Base-by-base conservation (phyloP, 2,797 vertebrate genomes). In the Lepilemur ruficaudatus region DNA sequence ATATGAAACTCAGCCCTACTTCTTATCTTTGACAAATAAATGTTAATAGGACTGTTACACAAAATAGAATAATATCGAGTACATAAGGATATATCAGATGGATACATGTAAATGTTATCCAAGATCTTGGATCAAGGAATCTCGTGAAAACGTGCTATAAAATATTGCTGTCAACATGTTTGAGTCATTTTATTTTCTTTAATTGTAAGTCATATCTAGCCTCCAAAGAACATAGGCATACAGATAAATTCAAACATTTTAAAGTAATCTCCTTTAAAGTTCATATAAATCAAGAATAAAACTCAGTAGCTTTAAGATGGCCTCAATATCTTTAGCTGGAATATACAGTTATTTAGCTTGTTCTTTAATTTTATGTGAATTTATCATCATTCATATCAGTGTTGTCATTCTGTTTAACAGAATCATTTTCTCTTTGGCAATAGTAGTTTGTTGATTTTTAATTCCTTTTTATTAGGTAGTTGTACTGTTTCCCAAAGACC, bases 1-100 rank as follows among this genome's bases (percentile, higher is more conserved):
- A 97, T 95, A 94, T 92, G 97, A 98, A 98, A 97, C 89, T 92
- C 80, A 97, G 69, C 80, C 92, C 96, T 96, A 86, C 96, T 97
- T 97, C 96, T 97, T 90, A 96, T 96, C 97, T 86, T 82, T 43
- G 80, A 89, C 79, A 73, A 95, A 87, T 78, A 95, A 94, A 75
- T 95, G 76, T 98, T 95, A 57, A 50, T 52, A 41, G 81, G 72
- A 93, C 72, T 78, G 32, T 87, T 95, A 65, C 13, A 61, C 61
- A 94, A 73, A 89, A 72, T 92, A 97, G 93, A 97, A 93, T 79
- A 0, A 83, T 84, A 52, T 78, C 30, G 3, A 70, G 95, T 84
- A 95, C 80, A 95, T 94, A 85, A 94, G 95, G 41, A 97, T 93
- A 96, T 93, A 97, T 32, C 89, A 86, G 85, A 91, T 97, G 81